Evolutionary conservation across 2,797 vertebrate species (phyloP).

Genomic region (Melanotaenia maccullochi): DNA sequence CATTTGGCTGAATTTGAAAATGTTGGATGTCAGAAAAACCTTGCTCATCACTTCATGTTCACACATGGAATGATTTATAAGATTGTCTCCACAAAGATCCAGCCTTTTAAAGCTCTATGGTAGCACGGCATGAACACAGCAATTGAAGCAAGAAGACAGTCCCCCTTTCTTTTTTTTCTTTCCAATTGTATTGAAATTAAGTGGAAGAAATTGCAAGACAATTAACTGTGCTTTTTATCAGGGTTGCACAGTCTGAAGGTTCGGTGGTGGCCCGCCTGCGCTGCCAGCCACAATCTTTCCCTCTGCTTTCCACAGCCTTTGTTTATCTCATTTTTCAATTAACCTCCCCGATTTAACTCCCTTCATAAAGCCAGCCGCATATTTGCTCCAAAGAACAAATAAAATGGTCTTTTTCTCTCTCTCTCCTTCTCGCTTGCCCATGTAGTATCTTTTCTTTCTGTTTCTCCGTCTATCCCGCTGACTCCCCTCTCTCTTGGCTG

Average conservation of each 20-base stretch:
- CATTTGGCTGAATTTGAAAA: constrained; percentile 16
- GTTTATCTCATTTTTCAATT: constrained; percentile 98
- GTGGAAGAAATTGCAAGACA: constrained; percentile 91
- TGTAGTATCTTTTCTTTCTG: constrained; percentile 50
- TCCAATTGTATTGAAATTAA: constrained; percentile 91
- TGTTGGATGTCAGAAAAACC: constrained; percentile 26
- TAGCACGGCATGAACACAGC: constrained; percentile 79
- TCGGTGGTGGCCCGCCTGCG: constrained; percentile 78
- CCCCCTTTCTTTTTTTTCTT: constrained; percentile 70
- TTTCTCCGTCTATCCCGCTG: constrained; percentile 52
- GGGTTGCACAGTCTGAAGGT: constrained; percentile 80
- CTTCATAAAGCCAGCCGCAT: constrained; percentile 83
- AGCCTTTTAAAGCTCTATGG: constrained; percentile 71
- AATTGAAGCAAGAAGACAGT: constrained; percentile 82
- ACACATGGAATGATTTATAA: constrained; percentile 5
- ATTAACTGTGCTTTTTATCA: constrained; percentile 88
- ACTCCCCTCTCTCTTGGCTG: constrained; percentile 63
- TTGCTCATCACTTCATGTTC: constrained; percentile 44
- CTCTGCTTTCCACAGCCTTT: constrained; percentile 87
- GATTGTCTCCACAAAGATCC: constrained; percentile 57
- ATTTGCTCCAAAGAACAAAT: constrained; percentile 90
- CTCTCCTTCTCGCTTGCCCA: constrained; percentile 25
- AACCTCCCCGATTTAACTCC: constrained; percentile 92
- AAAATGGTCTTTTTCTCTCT: constrained; percentile 70
- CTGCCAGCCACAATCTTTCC: constrained; percentile 88